Evolutionary conservation across 1,140 invertebrate species (phyloP).

Genomic region (Apis florea): DNA sequence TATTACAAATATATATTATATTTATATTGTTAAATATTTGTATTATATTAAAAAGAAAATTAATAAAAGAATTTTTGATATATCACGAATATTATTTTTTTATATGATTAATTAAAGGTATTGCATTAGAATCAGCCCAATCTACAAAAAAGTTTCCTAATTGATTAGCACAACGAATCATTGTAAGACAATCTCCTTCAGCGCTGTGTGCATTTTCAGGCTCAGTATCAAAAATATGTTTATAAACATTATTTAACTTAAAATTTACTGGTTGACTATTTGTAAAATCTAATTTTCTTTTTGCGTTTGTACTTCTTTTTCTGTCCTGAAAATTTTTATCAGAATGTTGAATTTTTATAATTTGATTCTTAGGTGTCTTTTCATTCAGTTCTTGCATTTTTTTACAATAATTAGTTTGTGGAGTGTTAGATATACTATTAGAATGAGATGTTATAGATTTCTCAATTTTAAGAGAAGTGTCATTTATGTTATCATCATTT

Average conservation of each 20-base stretch:
- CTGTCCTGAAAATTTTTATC: neutral
- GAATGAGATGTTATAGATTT: slow-evolving; percentile 12
- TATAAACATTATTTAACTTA: slow-evolving; percentile 81
- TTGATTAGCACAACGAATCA: slow-evolving; percentile 81
- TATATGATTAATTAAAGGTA: slow-evolving; percentile 60
- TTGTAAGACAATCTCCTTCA: slow-evolving; percentile 83
- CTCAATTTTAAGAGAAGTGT: slow-evolving; percentile 32
- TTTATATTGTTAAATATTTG: neutral
- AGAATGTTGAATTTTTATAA: slow-evolving; percentile 22
- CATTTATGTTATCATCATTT: neutral
- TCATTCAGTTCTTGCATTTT: slow-evolving; percentile 72
- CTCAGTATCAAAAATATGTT: slow-evolving; percentile 77
- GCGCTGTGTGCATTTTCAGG: slow-evolving; percentile 80
- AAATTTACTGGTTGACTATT: slow-evolving; percentile 69
- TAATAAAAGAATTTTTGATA: neutral
- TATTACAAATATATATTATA: neutral
- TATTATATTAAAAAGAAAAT: slow-evolving; percentile 9
- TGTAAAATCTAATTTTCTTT: slow-evolving; percentile 38
- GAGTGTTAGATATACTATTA: neutral
- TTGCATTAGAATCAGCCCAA: slow-evolving; percentile 81
- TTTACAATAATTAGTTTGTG: neutral
- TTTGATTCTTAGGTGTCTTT: slow-evolving; percentile 75
- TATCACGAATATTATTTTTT: neutral
- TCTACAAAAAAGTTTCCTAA: slow-evolving; percentile 81
- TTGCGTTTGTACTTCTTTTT: neutral